Conservation (phyloP, 2,113 vertebrate genomes). For the Zosterops borbonicus region DNA sequence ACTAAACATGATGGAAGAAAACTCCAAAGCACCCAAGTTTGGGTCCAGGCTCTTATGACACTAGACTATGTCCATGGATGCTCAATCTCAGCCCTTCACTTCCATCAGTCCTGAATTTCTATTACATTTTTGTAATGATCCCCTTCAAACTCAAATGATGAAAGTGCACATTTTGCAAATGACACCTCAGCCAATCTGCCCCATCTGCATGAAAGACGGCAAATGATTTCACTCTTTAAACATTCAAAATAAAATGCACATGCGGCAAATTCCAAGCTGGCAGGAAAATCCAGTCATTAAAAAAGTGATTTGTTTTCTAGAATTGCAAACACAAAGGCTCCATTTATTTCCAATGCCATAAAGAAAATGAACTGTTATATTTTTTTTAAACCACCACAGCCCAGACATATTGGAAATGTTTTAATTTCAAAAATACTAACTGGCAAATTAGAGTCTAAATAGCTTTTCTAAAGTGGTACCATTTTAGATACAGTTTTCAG, state of each 20-base stretch:
- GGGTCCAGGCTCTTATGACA: not conserved
- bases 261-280: constrained; percentile 64
- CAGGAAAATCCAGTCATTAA: constrained; percentile 71
- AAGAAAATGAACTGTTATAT: constrained; percentile 57
- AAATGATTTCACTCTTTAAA: constrained; percentile 57
- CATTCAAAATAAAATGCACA: constrained; percentile 60
- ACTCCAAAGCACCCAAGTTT: not conserved
- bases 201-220: not conserved
- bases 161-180: constrained; percentile 45
- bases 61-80: not conserved
- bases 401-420: constrained; percentile 58
- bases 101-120: not conserved
- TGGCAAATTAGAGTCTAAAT: constrained; percentile 65
- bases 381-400: constrained; percentile 62
- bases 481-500: constrained; percentile 56
- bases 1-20: not conserved
- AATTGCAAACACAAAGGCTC: constrained; percentile 52
- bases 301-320: constrained; percentile 72
- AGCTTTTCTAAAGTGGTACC: constrained; percentile 50
- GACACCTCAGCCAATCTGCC: constrained; percentile 34
- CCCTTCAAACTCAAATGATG: not conserved
- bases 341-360: constrained; percentile 57
- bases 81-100: not conserved
- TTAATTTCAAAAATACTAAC: constrained; percentile 65
- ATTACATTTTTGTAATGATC: not conserved